Evolutionary conservation across 2,888 invertebrate species (phyloP), one percentile per base, ranked within the genome.

Genomic region (Sinodicranocentrus sp.): DNA sequence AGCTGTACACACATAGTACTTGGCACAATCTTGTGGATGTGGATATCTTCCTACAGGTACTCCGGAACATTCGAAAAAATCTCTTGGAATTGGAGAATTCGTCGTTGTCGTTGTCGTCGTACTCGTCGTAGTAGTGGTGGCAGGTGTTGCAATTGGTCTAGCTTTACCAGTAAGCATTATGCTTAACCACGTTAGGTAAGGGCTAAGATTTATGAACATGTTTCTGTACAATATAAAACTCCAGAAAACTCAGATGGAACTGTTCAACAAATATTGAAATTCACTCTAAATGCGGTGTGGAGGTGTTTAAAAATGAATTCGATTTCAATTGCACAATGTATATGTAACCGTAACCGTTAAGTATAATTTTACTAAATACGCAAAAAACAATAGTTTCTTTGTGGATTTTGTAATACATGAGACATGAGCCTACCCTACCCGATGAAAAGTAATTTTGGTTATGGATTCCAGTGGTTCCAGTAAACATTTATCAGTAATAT

Each of bases 131-230:
- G 23, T 59, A 10, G 57, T 57, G 57, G 57, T 3, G 2, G 10
- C 25, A 2, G 23, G 28, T 3, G 59, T 1, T 13, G 19, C n/a
- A 2, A 19, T 52, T 1, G 52, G 6, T 13, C 6, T 28, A 10
- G 70, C 70, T 28, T 78, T 78, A 48, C 70, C 59, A 21, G 68
- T 70, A 6, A 78, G 61, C 70, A 78, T 68, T 19, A 78, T 70
- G 0, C 72, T 67, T 25, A 80, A 57, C 67, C 73, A 73, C 0
- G 73, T 59, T 44, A 80, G 21, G 19, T 73, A 67, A 1, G 80
- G 80, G n/a, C 39, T 73, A n/a, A 78, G 70, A 21, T 44, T 70
- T n/a, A 80, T 3, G 43, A 80, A 73, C 72, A 79, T 72, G 71
- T 63, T 65, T 33, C 10, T 33, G 33, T 6, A 33, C 33, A 8